These are phyloP conservation scores for Drosophila parabipectinata DNA, from an alignment of 1,140 invertebrate genomes.

Conservation along the genomic window DNA sequence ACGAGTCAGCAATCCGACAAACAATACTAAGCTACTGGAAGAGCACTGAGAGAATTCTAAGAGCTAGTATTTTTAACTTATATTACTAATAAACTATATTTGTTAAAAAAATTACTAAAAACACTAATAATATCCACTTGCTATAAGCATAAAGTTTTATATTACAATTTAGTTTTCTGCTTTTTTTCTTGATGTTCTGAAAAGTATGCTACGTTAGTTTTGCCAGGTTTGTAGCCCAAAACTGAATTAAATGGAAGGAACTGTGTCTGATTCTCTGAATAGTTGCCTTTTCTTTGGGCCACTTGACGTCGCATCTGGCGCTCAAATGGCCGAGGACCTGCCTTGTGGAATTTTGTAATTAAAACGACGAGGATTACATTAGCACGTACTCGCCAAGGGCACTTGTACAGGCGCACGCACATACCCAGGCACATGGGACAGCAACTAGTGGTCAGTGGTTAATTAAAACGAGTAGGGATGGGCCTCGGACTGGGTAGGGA, in stretches of 20 bases:
- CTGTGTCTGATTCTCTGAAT: slow-evolving; percentile 28
- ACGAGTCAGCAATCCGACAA: slow-evolving; percentile 29
- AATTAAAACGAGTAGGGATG: slow-evolving; percentile 58
- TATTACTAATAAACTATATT: too few relatives aligned
- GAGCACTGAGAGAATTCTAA: slow-evolving; percentile 1
- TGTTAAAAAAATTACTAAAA: too few relatives aligned
- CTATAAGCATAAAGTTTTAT: background rate
- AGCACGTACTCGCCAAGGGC: slow-evolving; percentile 58
- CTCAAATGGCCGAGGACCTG: slow-evolving; percentile 20
- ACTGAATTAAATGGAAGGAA: slow-evolving; percentile 68
- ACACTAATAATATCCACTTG: too few relatives aligned
- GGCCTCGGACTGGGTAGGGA: background rate
- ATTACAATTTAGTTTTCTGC: background rate
- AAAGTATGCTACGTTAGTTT: slow-evolving; percentile 67
- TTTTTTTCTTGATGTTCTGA: slow-evolving; percentile 3
- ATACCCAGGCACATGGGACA: slow-evolving; percentile 16
- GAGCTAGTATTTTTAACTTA: too few relatives aligned
- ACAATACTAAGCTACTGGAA: slow-evolving; percentile 59
- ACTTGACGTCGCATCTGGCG: slow-evolving; percentile 44
- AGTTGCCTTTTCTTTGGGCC: slow-evolving; percentile 19
- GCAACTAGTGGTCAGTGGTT: slow-evolving; percentile 76
- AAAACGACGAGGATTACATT: slow-evolving; percentile 75
- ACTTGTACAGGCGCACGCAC: background rate
- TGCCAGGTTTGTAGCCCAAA: slow-evolving; percentile 42
- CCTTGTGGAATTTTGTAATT: slow-evolving; percentile 75